These are phyloP conservation scores for Mesodorylaimus sp. DNA, from an alignment of 2,888 invertebrate species.

Conservation along the genomic window DNA sequence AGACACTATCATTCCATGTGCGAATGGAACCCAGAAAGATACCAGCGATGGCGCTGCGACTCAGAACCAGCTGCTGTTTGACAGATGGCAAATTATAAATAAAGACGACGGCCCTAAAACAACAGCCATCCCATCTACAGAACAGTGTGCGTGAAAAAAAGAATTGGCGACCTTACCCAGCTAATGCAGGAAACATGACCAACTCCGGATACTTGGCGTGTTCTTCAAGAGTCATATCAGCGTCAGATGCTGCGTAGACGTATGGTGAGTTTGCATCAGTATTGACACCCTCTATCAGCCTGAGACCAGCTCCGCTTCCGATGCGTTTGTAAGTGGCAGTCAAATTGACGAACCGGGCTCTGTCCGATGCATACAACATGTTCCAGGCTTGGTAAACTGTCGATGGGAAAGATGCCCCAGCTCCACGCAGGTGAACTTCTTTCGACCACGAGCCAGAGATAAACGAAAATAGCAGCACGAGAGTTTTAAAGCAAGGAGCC, in stretches of 20 bases:
- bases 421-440: too few species aligned
- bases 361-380: too few species aligned
- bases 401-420: too few species aligned
- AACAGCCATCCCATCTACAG: too few species aligned
- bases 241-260: conserved; percentile 5
- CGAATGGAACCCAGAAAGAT: background rate
- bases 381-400: too few species aligned
- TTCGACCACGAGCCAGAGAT: too few species aligned
- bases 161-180: background rate
- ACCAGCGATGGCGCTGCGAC: too few species aligned
- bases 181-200: conserved; percentile 1
- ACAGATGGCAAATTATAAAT: background rate
- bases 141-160: too few species aligned
- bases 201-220: background rate
- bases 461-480: too few species aligned
- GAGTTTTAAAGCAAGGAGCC: too few species aligned
- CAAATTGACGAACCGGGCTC: too few species aligned
- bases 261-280: background rate
- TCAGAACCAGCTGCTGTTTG: background rate
- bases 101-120: background rate
- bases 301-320: background rate
- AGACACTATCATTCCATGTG: background rate
- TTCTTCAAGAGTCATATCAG: background rate
- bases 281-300: background rate
- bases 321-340: too few species aligned